Conservation (phyloP, 2,888 invertebrate genomes). For the Charanyca ferruginea region DNA sequence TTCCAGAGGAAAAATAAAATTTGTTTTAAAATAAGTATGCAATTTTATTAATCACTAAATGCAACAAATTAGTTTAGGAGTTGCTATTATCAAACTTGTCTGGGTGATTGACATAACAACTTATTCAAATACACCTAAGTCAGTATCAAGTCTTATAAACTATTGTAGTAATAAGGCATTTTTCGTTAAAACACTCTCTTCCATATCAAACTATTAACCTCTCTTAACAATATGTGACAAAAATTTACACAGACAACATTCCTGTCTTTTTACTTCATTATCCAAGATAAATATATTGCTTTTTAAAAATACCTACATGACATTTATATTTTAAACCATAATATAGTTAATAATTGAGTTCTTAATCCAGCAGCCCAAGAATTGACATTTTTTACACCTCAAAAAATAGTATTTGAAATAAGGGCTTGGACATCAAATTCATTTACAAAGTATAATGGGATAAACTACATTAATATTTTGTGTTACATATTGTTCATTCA, state of each 20-base stretch:
- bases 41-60: constrained; percentile 91
- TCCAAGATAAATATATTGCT: constrained; percentile 85
- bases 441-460: constrained; percentile 28
- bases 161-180: constrained; percentile 91
- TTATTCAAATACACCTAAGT: constrained; percentile 84
- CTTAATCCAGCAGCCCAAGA: constrained; percentile 83
- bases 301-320: constrained; percentile 72
- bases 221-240: constrained; percentile 83
- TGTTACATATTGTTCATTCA: constrained; percentile 31
- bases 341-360: constrained; percentile 84
- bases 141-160: constrained; percentile 90
- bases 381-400: constrained; percentile 80
- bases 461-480: constrained; percentile 38
- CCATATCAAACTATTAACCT: constrained; percentile 90
- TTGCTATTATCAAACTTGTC: constrained; percentile 83
- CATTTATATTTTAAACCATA: constrained; percentile 80
- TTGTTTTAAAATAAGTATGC: constrained; percentile 88
- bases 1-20: constrained; percentile 66
- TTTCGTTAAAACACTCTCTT: constrained; percentile 89
- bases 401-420: constrained; percentile 53
- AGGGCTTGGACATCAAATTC: constrained; percentile 40
- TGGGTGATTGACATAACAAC: constrained; percentile 84
- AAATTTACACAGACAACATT: constrained; percentile 83
- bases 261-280: constrained; percentile 78
- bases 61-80: constrained; percentile 90